Evolutionary conservation across 2,113 vertebrate species (phyloP).

Genomic region (Tenrec ecaudatus): DNA sequence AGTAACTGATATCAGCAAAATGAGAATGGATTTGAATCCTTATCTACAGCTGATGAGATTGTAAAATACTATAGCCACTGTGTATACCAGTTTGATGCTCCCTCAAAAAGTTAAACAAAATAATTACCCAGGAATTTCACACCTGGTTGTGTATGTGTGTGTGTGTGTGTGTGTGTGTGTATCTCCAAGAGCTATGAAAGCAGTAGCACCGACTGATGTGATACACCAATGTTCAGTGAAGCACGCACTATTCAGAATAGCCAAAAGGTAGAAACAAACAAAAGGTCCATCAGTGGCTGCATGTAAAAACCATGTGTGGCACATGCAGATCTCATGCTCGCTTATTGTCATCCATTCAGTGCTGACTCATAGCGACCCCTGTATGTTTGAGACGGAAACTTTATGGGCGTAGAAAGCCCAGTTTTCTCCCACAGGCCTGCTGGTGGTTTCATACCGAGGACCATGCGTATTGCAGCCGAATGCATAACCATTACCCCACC

Average conservation of each 20-base stretch:
- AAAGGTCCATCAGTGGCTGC: background rate
- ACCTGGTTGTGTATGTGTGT: background rate
- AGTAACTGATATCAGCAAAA: background rate
- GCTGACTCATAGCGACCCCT: no score
- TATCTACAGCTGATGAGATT: background rate
- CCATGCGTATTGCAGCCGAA: no score
- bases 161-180: no score
- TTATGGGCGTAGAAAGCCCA: no score
- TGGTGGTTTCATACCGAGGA: no score
- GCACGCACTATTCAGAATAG: background rate
- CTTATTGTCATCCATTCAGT: no score
- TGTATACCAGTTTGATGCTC: background rate
- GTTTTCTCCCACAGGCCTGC: no score
- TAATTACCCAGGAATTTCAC: background rate
- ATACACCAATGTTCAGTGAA: background rate
- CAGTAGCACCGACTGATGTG: background rate
- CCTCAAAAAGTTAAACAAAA: background rate
- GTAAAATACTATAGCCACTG: background rate
- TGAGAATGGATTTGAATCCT: background rate
- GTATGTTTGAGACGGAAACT: no score
- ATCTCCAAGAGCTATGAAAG: background rate
- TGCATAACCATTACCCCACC: no score
- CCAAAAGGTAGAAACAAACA: background rate
- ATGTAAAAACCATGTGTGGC: background rate
- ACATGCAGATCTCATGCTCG: no score